Conservation (phyloP, 2,797 vertebrate genomes). For the Tinamus major region DNA sequence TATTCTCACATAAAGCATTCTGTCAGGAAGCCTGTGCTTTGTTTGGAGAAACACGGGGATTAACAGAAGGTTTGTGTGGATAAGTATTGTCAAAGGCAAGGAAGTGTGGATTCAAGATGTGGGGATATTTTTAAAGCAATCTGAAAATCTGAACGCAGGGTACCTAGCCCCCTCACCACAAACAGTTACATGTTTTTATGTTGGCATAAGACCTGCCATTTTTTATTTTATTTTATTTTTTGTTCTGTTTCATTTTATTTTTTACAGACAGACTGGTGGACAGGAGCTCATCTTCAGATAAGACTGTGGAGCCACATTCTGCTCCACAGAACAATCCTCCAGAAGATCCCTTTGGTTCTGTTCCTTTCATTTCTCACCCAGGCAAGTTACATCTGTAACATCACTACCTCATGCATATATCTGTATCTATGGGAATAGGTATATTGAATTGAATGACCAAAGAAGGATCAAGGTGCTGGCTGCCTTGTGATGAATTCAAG, state of each 20-base stretch:
- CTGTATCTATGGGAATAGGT: not conserved
- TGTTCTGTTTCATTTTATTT: conserved; percentile 81
- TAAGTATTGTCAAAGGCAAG: not conserved
- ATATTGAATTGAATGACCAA: not conserved
- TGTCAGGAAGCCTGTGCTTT: accelerated
- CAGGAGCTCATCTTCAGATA: conserved; percentile 83
- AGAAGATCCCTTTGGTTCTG: conserved; percentile 95
- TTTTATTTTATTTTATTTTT: conserved; percentile 82
- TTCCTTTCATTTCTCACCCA: conserved; percentile 94
- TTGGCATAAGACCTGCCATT: conserved; percentile 55
- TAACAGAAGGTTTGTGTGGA: not conserved
- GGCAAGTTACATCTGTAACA: conserved; percentile 89
- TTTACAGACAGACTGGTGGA: conserved; percentile 90
- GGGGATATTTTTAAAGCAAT: not conserved
- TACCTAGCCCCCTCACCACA: not conserved
- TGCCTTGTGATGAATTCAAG: not conserved
- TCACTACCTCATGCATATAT: not conserved
- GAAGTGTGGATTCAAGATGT: not conserved
- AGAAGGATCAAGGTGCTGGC: not conserved
- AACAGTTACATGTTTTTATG: not conserved
- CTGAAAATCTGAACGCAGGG: accelerated
- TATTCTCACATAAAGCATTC: accelerated
- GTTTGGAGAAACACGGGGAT: not conserved
- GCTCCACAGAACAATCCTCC: conserved; percentile 81
- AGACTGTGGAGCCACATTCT: conserved; percentile 78